These are phyloP conservation scores for Myanophis thanlyinensis DNA, from an alignment of 2,113 vertebrate genomes.

Conservation along the genomic window DNA sequence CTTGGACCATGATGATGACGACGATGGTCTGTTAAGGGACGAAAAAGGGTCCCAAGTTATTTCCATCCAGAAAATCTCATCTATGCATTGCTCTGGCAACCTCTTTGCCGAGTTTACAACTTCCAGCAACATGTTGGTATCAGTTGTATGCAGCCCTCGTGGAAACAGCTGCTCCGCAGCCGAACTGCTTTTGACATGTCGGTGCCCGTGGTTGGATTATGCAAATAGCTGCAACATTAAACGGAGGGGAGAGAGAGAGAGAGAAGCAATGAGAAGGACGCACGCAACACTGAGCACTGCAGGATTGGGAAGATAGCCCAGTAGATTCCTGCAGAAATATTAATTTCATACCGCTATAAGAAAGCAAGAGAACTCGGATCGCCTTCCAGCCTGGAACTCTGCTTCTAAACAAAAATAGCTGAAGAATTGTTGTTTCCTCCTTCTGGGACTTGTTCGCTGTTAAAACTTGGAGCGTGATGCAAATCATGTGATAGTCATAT, in stretches of 20 bases:
- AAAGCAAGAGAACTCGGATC: constrained; percentile 10
- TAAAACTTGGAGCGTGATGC: constrained; percentile 31
- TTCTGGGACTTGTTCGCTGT: constrained; percentile 24
- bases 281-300: constrained; percentile 40
- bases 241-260: constrained; percentile 75
- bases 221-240: constrained; percentile 85
- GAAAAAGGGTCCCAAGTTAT: constrained; percentile 76
- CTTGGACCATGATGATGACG: neutral
- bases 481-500: constrained; percentile 30
- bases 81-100: constrained; percentile 83
- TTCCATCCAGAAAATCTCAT: constrained; percentile 88
- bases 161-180: constrained; percentile 88
- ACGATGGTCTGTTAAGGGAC: constrained; percentile 23
- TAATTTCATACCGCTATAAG: constrained; percentile 23
- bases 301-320: neutral
- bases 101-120: constrained; percentile 84
- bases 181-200: constrained; percentile 85
- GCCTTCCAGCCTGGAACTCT: neutral
- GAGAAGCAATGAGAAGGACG: constrained; percentile 56
- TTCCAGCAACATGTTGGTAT: constrained; percentile 88
- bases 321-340: constrained; percentile 28
- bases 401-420: neutral
- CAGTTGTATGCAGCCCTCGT: constrained; percentile 76
- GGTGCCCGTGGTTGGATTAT: constrained; percentile 81
- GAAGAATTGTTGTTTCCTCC: constrained; percentile 34